These are phyloP conservation scores for Antennarius maculatus DNA, from an alignment of 2,797 vertebrate species.

Conservation along the genomic window DNA sequence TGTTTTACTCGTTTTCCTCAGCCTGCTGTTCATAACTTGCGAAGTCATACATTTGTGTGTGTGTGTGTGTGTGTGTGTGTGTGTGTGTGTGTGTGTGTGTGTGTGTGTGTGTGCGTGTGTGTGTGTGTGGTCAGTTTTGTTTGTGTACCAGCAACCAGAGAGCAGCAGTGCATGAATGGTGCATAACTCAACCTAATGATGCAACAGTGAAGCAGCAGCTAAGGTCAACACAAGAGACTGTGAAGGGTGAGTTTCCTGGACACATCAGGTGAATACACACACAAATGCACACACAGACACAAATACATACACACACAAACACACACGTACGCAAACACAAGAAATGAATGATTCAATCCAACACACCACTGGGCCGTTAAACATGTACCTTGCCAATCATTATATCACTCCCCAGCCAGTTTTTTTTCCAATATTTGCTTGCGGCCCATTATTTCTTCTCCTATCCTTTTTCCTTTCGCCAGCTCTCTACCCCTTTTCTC, in stretches of 20 bases:
- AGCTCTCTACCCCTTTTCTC: background rate
- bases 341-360: conserved; percentile 32
- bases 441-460: conserved; percentile 34
- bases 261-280: conserved; percentile 5
- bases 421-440: conserved; percentile 33
- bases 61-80: conserved; percentile 7
- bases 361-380: conserved; percentile 38
- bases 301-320: conserved; percentile 11
- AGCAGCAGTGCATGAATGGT: conserved; percentile 66
- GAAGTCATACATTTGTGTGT: conserved; percentile 44
- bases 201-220: conserved; percentile 68
- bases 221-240: conserved; percentile 64
- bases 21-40: conserved; percentile 54
- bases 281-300: conserved; percentile 10
- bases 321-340: conserved; percentile 13
- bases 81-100: conserved; percentile 17
- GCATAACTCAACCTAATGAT: conserved; percentile 76
- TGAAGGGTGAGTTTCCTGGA: conserved; percentile 49
- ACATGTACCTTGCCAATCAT: conserved; percentile 53
- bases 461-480: conserved; percentile 8
- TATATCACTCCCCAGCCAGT: conserved; percentile 35
- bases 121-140: background rate
- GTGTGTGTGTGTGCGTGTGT: conserved; percentile 3
- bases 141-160: conserved; percentile 43
- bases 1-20: background rate